These are phyloP conservation scores for crab-eating macaque (Macaca fascicularis) DNA, from an alignment of 2,113 vertebrate species.

Conservation along the genomic window DNA sequence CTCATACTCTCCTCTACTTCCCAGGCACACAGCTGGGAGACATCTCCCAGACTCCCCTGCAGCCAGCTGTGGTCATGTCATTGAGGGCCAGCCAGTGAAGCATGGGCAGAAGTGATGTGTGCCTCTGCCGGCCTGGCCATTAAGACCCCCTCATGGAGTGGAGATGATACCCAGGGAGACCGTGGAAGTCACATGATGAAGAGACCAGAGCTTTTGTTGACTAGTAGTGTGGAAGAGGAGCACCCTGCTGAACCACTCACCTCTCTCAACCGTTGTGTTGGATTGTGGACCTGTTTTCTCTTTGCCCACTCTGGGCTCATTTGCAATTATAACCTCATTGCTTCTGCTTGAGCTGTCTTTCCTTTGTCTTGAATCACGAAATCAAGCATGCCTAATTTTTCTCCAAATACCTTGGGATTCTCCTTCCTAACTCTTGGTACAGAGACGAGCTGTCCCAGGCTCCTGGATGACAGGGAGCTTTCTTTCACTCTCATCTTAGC, in stretches of 20 bases:
- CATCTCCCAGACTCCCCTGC: not conserved
- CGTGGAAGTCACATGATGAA: not conserved
- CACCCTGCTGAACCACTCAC: not conserved
- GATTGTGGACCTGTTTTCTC: not conserved
- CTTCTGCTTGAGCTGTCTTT: not conserved
- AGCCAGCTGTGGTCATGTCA: not conserved
- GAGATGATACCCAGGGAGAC: not conserved
- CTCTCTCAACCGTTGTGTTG: not conserved
- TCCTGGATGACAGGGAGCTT: not conserved
- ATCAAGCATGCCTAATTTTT: not conserved
- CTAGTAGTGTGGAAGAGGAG: not conserved
- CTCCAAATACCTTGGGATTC: not conserved
- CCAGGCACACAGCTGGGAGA: not conserved
- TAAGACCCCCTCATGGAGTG: not conserved
- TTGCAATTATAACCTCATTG: not conserved
- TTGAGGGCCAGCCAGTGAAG: not conserved
- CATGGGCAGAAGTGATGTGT: not conserved
- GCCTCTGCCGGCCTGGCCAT: not conserved
- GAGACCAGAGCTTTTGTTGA: not conserved
- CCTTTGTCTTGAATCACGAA: not conserved
- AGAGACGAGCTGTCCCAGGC: not conserved
- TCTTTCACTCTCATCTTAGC: not conserved
- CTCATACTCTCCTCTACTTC: fast-evolving
- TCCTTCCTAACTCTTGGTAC: not conserved
- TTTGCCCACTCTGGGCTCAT: not conserved